phyloP scores from a whole-genome alignment of 2,888 invertebrate species.

The Tribolium freemani region DNA sequence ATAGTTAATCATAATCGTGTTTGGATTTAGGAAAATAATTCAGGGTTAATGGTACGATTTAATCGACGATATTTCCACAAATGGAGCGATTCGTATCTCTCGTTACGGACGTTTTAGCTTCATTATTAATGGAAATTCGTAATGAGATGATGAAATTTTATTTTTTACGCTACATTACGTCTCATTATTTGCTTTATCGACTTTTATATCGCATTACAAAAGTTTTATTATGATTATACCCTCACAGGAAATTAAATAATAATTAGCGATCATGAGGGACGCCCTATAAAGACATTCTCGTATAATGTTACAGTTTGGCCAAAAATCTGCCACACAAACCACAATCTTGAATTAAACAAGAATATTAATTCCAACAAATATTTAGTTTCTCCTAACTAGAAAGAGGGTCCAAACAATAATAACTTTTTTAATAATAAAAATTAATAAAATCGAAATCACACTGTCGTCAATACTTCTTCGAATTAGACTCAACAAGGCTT shows the following conservation, averaged over 20 bases:
- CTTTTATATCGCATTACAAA: conserved; percentile 39
- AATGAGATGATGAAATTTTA: conserved; percentile 42
- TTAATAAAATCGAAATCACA: no score
- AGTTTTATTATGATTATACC: conserved; percentile 42
- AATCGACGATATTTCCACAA: conserved; percentile 9
- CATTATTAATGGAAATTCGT: conserved; percentile 23
- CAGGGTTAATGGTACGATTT: conserved; percentile 32
- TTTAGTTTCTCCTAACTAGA: no score
- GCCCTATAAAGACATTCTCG: not conserved
- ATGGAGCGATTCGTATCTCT: conserved; percentile 18
- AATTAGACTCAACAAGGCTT: no score
- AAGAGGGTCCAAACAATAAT: no score
- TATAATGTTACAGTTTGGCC: no score
- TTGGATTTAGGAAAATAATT: not conserved
- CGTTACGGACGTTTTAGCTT: conserved; percentile 15
- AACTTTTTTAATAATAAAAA: no score
- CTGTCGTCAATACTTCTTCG: no score
- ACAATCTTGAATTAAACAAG: no score
- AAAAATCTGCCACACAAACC: no score
- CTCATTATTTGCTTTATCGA: conserved; percentile 31
- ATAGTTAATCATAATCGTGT: conserved; percentile 30
- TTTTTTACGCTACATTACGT: conserved; percentile 42
- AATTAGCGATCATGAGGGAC: conserved; percentile 31
- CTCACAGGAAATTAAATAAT: conserved; percentile 39
- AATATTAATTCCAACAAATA: no score